Percentiles rank a stretch among this genome's conserved stretches.
These are phyloP conservation scores for Emydocephalus ijimae DNA, from an alignment of 2,113 vertebrate genomes.

Conservation along the genomic window DNA sequence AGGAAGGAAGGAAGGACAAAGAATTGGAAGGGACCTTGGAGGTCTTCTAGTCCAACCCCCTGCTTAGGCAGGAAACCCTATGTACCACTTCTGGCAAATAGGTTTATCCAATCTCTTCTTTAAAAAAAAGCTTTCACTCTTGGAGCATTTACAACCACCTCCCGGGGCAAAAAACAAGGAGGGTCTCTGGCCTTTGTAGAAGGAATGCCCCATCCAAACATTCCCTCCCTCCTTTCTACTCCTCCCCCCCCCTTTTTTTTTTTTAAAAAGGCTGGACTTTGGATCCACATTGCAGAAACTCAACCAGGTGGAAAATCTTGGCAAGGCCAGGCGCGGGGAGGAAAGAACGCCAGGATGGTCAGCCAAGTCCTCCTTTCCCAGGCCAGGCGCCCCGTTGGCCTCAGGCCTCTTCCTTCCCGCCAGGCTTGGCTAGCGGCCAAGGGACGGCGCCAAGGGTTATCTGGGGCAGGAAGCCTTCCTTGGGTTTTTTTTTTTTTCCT, in stretches of 20 bases:
- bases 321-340: not conserved
- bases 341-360: not conserved
- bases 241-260: no score
- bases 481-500: not conserved
- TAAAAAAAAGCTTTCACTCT: no score
- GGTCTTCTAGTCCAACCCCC: no score
- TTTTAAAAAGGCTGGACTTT: not conserved
- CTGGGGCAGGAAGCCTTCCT: slow-evolving; percentile 38
- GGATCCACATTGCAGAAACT: not conserved
- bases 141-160: no score
- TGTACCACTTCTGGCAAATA: no score
- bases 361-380: slow-evolving; percentile 49
- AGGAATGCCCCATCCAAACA: not conserved
- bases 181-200: not conserved
- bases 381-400: not conserved
- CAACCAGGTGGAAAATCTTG: not conserved
- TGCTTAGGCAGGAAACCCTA: no score
- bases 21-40: no score
- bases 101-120: no score
- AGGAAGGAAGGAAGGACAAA: no score
- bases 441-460: slow-evolving; percentile 43
- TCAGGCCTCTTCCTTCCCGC: slow-evolving; percentile 54
- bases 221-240: not conserved
- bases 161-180: not conserved
- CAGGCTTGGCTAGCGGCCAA: slow-evolving; percentile 35